phyloP scores from a whole-genome alignment of 2,888 invertebrate genomes.

The Ormyrus nitidulus region DNA sequence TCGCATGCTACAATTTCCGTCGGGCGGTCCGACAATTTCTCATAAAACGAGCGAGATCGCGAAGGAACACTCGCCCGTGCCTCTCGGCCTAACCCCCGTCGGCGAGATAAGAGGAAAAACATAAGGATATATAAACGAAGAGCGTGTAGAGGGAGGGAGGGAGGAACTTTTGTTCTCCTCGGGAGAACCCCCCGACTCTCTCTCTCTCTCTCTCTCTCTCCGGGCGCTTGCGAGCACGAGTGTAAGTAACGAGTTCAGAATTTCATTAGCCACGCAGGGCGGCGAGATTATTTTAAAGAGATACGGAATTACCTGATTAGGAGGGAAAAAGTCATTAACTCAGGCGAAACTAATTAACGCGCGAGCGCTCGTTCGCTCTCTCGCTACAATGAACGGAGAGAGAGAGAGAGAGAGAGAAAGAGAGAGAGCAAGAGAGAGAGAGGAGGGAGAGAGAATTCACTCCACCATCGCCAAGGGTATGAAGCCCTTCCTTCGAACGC shows the following conservation, averaged over 20 bases:
- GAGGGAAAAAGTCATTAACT: conserved; percentile 76
- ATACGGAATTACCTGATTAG: conserved; percentile 76
- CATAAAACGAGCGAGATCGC: conserved; percentile 40
- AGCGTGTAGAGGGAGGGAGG: conserved; percentile 12
- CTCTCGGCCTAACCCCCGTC: neutral
- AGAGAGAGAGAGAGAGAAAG: neutral
- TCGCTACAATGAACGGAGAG: conserved; percentile 3
- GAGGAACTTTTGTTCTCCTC: conserved; percentile 52
- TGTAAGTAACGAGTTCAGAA: conserved; percentile 76
- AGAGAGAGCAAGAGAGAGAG: neutral
- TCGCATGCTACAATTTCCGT: conserved; percentile 56
- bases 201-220: neutral
- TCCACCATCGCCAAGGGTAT: conserved; percentile 49
- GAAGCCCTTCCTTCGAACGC: conserved; percentile 41
- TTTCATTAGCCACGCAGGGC: conserved; percentile 75
- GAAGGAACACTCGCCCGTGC: neutral
- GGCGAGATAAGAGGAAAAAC: conserved; percentile 45
- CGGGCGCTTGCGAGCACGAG: conserved; percentile 61
- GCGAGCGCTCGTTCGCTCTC: conserved; percentile 63
- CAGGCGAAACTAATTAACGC: conserved; percentile 76
- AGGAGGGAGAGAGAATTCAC: conserved; percentile 13
- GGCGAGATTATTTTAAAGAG: conserved; percentile 76
- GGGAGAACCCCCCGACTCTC: neutral
- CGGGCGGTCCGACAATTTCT: conserved; percentile 50
- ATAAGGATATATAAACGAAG: conserved; percentile 35